These are phyloP conservation scores for Abrostola tripartita DNA, from an alignment of 2,888 invertebrate species.

Conservation along the genomic window DNA sequence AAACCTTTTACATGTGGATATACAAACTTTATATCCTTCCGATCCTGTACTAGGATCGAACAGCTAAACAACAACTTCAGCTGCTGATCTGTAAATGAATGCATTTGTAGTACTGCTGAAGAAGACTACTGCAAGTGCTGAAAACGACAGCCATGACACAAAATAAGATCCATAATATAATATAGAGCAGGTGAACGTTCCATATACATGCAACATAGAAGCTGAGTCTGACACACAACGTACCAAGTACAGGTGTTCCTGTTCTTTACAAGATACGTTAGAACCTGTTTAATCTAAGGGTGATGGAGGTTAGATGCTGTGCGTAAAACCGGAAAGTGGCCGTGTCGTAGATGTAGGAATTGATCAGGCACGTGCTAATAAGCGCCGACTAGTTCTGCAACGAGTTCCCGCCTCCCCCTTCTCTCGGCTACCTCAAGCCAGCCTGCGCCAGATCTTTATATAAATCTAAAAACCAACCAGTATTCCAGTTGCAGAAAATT, in stretches of 20 bases:
- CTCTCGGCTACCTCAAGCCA: background rate
- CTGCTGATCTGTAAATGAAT: too few relatives aligned
- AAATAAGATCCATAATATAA: background rate
- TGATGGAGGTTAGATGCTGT: slow-evolving; percentile 34
- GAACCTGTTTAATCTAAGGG: slow-evolving; percentile 42
- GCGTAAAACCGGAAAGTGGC: slow-evolving; percentile 30
- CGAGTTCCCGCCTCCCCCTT: slow-evolving; percentile 1
- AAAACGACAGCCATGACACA: too few relatives aligned
- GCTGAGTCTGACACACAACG: background rate
- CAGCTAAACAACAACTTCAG: too few relatives aligned
- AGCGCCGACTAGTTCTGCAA: slow-evolving; percentile 36
- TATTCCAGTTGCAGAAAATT: background rate
- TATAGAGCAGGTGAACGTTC: slow-evolving; percentile 2
- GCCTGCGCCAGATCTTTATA: background rate
- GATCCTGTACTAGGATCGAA: too few relatives aligned
- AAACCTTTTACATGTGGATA: too few relatives aligned
- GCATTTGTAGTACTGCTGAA: too few relatives aligned
- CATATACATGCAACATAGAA: slow-evolving; percentile 2
- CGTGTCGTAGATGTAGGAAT: slow-evolving; percentile 41
- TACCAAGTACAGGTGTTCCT: slow-evolving; percentile 9
- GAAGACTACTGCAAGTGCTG: too few relatives aligned
- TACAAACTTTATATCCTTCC: too few relatives aligned
- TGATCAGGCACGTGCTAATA: slow-evolving; percentile 49
- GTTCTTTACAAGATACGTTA: slow-evolving; percentile 16
- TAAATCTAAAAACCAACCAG: background rate